These are phyloP conservation scores for Nanorana parkeri DNA, from an alignment of 2,113 vertebrate species.

Conservation along the genomic window DNA sequence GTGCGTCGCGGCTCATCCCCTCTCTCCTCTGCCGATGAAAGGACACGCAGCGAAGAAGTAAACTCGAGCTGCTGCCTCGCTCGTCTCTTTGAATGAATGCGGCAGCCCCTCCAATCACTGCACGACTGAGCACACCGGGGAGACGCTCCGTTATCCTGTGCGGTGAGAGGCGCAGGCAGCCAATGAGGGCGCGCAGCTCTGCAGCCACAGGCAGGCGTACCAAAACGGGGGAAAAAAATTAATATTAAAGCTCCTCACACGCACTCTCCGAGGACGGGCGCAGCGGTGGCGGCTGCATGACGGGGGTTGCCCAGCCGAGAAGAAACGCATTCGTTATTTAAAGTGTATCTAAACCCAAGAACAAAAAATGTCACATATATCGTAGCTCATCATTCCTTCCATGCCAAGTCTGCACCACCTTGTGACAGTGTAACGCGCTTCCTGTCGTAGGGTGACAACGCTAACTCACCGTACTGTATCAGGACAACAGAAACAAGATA, in stretches of 20 bases:
- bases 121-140: background rate
- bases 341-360: background rate
- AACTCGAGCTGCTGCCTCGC: background rate
- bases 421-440: no score
- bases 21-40: background rate
- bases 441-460: no score
- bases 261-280: constrained; percentile 15
- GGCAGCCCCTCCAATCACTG: constrained; percentile 15
- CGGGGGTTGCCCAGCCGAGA: background rate
- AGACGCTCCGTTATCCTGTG: constrained; percentile 21
- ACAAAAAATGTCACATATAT: no score
- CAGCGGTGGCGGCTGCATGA: no score
- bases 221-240: background rate
- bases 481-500: no score
- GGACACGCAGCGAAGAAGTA: background rate
- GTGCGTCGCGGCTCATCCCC: background rate
- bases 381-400: no score
- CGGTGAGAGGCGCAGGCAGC: constrained; percentile 9
- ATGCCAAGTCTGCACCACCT: no score
- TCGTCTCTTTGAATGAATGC: constrained; percentile 23
- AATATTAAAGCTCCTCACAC: constrained; percentile 2
- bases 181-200: constrained; percentile 31
- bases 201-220: background rate
- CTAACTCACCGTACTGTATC: no score
- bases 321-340: background rate